These are phyloP conservation scores for Amitus sp. DNA, from an alignment of 2,888 invertebrate species.

Conservation along the genomic window DNA sequence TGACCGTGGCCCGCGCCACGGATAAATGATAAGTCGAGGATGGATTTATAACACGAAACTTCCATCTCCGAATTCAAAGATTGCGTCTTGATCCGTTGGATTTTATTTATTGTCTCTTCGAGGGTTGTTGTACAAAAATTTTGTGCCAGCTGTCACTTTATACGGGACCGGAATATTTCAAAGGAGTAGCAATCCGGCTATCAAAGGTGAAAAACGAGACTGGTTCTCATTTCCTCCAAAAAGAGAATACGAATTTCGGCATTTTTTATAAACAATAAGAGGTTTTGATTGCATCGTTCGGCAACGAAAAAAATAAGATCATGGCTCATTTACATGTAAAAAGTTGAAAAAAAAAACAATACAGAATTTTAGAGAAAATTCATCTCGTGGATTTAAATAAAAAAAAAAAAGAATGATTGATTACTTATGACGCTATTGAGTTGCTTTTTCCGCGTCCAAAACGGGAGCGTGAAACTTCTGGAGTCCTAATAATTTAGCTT, in stretches of 20 bases:
- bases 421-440: too few relatives aligned
- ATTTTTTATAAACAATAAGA: not conserved
- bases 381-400: too few relatives aligned
- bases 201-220: not conserved
- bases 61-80: not conserved
- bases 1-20: not conserved
- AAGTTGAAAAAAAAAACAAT: too few relatives aligned
- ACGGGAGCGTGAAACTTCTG: too few relatives aligned
- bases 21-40: slow-evolving; percentile 1
- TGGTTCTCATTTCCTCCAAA: too few relatives aligned
- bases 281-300: not conserved
- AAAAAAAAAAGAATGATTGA: too few relatives aligned
- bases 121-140: not conserved
- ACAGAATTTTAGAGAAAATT: too few relatives aligned
- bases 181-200: not conserved
- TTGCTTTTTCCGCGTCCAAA: too few relatives aligned
- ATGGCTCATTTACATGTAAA: too few relatives aligned
- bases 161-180: not conserved
- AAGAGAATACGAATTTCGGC: not conserved
- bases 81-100: not conserved
- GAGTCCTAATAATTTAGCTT: too few relatives aligned
- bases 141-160: not conserved
- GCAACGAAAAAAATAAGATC: too few relatives aligned
- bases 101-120: not conserved
- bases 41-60: slow-evolving; percentile 1